Evolutionary conservation across 2,113 vertebrate genomes (phyloP), one percentile per base, ranked within the genome.

Genomic region (Prochilodus magdalenae): DNA sequence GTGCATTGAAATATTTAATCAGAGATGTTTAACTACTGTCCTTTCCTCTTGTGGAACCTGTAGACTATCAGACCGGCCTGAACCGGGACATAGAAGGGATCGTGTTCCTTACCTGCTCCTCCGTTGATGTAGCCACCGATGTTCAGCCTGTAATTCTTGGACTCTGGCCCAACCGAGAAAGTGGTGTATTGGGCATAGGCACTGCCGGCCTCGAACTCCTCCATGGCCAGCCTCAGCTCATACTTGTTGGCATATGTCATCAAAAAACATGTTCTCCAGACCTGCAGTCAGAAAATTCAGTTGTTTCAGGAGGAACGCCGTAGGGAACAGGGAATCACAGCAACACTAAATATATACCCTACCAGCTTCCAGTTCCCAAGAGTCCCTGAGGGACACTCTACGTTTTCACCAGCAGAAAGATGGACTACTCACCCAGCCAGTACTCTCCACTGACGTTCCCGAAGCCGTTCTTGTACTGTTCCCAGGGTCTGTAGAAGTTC

Each of bases 401-500:
- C n/a, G n/a, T n/a, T n/a, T n/a, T 57, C 18, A 57, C 55, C 22
- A 57, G 20, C 55, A 51, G 13, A 15, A 51, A 51, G 13, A 51
- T 16, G n/a, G n/a, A n/a, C n/a, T 36, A 36, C 78, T 77, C 88
- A 94, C 94, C 94, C 24, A 95, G 88, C 93, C 94, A 95, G 85
- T 94, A 93, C 79, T 95, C 93, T 13, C 89, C 89, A 0, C 90
- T 89, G 0, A 87, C 89, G 4, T 89, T 80, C 30, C 94, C 94
- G 1, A 95, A 94, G 53, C 94, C 94, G 8, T 84, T 33, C 55
- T 87, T 92, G 53, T 95, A 95, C 74, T 93, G 89, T 0, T 88
- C 90, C 93, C 93, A 95, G 30, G 92, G 91, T 53, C 93, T 86
- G 90, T 93, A 93, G 89, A 95, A 95, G 67, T 90, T 91, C 75